Evolutionary conservation across 2,888 invertebrate species (phyloP).

Genomic region (Hyalella azteca): DNA sequence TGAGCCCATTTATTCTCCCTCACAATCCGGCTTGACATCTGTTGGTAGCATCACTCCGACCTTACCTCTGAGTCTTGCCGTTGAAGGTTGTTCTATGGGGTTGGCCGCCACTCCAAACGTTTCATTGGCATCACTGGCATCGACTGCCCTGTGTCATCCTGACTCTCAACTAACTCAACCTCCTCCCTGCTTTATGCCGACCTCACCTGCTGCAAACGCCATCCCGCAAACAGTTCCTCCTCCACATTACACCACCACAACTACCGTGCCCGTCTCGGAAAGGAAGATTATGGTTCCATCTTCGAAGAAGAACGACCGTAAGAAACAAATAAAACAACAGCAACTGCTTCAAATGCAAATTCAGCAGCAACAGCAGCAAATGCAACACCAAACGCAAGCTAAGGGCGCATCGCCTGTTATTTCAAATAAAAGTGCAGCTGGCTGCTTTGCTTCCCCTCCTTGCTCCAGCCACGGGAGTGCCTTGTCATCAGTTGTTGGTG

Average conservation of each 20-base stretch:
- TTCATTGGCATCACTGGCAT: background rate
- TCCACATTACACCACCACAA: conserved; percentile 51
- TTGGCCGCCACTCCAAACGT: background rate
- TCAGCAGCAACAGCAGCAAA: conserved; percentile 67
- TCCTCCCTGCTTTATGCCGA: conserved; percentile 44
- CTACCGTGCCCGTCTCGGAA: conserved; percentile 55
- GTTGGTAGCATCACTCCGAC: background rate
- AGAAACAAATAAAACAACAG: conserved; percentile 60
- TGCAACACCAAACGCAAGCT: conserved; percentile 59
- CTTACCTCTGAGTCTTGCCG: conserved; percentile 9
- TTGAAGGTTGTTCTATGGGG: background rate
- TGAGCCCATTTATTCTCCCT: conserved; percentile 16
- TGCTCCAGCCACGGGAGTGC: conserved; percentile 59
- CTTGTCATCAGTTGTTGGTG: conserved; percentile 58
- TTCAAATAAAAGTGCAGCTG: conserved; percentile 58
- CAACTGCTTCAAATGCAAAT: conserved; percentile 63
- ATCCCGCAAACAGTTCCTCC: conserved; percentile 39
- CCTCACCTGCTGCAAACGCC: conserved; percentile 13
- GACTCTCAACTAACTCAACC: conserved; percentile 43
- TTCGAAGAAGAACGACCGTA: conserved; percentile 53
- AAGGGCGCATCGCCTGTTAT: conserved; percentile 43
- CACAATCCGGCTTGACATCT: background rate
- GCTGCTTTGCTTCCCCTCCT: conserved; percentile 60
- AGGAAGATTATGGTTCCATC: conserved; percentile 58
- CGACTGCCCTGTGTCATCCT: background rate